Percentiles rank a stretch among this genome's conserved stretches.
Evolutionary conservation across 1,140 invertebrate species (phyloP).

Genomic region (Oreohelix idahoensis): DNA sequence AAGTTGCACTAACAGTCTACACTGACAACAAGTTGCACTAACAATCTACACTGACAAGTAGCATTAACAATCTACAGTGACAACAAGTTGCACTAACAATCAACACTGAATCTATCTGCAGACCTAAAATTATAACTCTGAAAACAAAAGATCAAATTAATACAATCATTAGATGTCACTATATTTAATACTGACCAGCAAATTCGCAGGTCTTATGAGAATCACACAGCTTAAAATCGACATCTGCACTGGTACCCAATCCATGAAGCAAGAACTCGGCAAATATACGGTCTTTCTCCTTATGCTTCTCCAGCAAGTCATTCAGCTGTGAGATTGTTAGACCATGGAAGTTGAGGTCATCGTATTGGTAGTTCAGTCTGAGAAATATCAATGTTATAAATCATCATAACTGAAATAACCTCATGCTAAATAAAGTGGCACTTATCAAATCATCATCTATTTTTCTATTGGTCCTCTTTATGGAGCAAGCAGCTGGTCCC

Average conservation of each 20-base stretch:
- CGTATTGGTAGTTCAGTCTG: conserved; percentile 47
- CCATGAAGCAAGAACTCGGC: conserved; percentile 43
- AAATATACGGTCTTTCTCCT: conserved; percentile 40
- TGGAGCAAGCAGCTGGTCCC: no score
- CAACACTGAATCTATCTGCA: no score
- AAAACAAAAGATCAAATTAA: not conserved
- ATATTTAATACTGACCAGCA: conserved; percentile 37
- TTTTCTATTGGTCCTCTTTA: no score
- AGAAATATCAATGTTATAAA: not conserved
- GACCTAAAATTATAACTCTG: no score
- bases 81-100: no score
- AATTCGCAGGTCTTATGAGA: conserved; percentile 16
- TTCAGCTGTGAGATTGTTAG: conserved; percentile 41
- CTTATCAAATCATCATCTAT: no score
- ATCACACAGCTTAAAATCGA: conserved; percentile 37
- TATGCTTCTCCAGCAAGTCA: conserved; percentile 30
- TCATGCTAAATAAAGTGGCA: no score
- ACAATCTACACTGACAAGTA: no score
- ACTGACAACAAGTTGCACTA: no score
- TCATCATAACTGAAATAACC: no score
- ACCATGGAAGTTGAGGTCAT: conserved; percentile 44
- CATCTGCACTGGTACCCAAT: conserved; percentile 38
- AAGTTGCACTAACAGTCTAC: no score
- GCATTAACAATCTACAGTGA: no score
- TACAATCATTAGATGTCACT: not conserved